phyloP scores from a whole-genome alignment of 2,888 invertebrate species.

The Ectobius pallidus region DNA sequence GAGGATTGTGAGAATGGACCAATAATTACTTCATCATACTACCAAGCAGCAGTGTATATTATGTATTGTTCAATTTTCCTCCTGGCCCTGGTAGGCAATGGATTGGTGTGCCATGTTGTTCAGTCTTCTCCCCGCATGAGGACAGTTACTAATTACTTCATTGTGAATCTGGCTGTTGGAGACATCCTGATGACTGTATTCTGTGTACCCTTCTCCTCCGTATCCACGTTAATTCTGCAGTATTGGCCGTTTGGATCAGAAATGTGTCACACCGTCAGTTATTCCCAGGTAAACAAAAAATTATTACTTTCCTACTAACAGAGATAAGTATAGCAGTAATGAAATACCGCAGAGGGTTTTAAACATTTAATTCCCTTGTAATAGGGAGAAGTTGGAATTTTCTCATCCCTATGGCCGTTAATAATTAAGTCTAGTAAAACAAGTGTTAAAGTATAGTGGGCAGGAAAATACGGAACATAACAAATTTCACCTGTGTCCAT shows the following conservation, averaged over 20 bases:
- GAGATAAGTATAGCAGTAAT: neutral
- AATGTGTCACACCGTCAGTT: constrained; percentile 84
- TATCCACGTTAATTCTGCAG: constrained; percentile 76
- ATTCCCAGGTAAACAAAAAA: constrained; percentile 64
- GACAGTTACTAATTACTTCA: constrained; percentile 91
- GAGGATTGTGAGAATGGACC: neutral
- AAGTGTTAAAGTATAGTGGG: no score
- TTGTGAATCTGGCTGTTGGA: constrained; percentile 86
- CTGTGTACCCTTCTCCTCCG: constrained; percentile 90
- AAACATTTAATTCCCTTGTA: no score
- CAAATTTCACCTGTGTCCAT: no score
- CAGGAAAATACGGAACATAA: no score
- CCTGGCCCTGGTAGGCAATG: constrained; percentile 70
- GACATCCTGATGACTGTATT: constrained; percentile 90
- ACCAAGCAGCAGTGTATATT: constrained; percentile 69
- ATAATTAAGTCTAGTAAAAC: no score
- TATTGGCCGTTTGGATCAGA: constrained; percentile 88
- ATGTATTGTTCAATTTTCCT: constrained; percentile 76
- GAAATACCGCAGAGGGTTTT: no score
- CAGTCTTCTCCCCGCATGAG: constrained; percentile 83
- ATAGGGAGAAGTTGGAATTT: no score
- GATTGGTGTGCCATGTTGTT: constrained; percentile 83
- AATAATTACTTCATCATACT: constrained; percentile 51
- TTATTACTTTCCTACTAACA: neutral
- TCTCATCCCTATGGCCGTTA: no score